phyloP scores from a whole-genome alignment of 1,140 invertebrate genomes.

The Trichonephila clavipes region DNA sequence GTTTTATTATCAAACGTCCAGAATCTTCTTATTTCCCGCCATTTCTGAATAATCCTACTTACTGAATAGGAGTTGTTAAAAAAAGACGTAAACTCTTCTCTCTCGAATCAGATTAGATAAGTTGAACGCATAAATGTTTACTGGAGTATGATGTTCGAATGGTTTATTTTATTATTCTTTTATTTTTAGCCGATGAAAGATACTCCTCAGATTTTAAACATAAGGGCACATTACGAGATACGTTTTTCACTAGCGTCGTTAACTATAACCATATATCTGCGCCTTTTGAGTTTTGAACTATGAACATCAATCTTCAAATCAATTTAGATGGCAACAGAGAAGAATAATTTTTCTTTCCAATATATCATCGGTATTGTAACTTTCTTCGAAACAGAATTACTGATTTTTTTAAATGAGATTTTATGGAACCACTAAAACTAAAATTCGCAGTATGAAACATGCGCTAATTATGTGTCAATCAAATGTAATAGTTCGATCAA shows the following conservation, averaged over 20 bases:
- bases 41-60: background rate
- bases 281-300: slow-evolving; percentile 25
- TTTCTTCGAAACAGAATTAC: too few relatives aligned
- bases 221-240: background rate
- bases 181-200: slow-evolving; percentile 6
- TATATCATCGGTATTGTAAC: too few relatives aligned
- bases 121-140: slow-evolving; percentile 12
- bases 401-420: too few relatives aligned
- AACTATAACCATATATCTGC: background rate
- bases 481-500: too few relatives aligned
- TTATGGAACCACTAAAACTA: too few relatives aligned
- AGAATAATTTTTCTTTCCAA: too few relatives aligned
- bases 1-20: too few relatives aligned
- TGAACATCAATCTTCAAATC: background rate
- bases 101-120: slow-evolving; percentile 37
- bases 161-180: slow-evolving; percentile 31
- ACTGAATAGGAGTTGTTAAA: background rate
- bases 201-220: slow-evolving; percentile 29
- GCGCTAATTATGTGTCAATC: too few relatives aligned
- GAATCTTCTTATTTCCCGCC: background rate
- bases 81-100: slow-evolving; percentile 1
- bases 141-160: background rate
- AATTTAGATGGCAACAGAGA: background rate
- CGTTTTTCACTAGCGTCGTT: slow-evolving; percentile 13
- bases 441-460: too few relatives aligned